Percentiles rank a stretch among this genome's conserved stretches.
These are phyloP conservation scores for Scatophagus argus DNA, from an alignment of 2,113 vertebrate species.

Conservation along the genomic window DNA sequence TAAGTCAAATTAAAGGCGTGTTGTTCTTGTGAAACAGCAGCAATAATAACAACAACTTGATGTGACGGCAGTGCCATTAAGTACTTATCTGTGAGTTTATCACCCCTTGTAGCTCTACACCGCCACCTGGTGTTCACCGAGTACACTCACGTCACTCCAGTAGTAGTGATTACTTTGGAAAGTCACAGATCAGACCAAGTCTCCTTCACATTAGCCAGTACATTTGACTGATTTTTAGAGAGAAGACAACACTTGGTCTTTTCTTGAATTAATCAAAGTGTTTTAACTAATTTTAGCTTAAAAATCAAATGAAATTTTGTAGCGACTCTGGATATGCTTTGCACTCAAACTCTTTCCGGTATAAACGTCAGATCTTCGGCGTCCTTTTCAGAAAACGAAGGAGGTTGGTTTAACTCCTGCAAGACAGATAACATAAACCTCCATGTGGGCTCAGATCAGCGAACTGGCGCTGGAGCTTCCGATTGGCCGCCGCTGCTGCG, in stretches of 20 bases:
- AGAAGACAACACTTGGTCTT: background rate
- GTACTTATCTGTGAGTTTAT: background rate
- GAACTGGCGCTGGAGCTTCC: constrained; percentile 60
- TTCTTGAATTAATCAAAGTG: background rate
- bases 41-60: background rate
- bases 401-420: background rate
- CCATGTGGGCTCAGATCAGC: constrained; percentile 1
- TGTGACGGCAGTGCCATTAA: background rate
- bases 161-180: background rate
- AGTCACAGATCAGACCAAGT: background rate
- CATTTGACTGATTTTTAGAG: background rate
- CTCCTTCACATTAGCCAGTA: background rate
- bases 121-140: constrained; percentile 62
- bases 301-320: too few relatives aligned
- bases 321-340: background rate
- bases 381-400: background rate
- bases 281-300: background rate
- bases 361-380: background rate
- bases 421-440: constrained; percentile 3
- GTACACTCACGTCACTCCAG: background rate
- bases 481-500: constrained; percentile 53
- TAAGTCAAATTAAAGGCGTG: background rate
- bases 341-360: background rate
- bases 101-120: constrained; percentile 25
- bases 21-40: background rate